phyloP scores from a whole-genome alignment of 2,113 vertebrate species.

The Balaenoptera acutorostrata region DNA sequence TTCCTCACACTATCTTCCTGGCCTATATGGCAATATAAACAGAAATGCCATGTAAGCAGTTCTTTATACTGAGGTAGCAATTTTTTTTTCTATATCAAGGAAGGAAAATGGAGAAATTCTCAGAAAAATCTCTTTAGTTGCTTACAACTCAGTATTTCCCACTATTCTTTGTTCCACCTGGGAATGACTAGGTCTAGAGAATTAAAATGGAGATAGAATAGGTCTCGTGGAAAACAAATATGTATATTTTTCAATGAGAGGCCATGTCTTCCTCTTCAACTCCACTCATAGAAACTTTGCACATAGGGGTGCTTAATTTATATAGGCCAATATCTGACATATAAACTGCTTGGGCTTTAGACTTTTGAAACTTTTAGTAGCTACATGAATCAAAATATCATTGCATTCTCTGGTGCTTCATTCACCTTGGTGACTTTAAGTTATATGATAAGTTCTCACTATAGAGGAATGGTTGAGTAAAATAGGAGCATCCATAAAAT shows the following conservation, averaged over 20 bases:
- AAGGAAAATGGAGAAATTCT: neutral
- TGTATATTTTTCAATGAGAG: neutral
- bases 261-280: neutral
- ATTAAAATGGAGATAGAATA: neutral
- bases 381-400: neutral
- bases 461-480: neutral
- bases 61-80: neutral
- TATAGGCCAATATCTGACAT: neutral
- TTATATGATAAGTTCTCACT: neutral
- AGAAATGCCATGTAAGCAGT: neutral
- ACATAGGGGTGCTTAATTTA: neutral
- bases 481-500: neutral
- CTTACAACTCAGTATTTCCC: neutral
- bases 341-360: neutral
- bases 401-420: neutral
- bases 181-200: neutral
- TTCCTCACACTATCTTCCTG: neutral
- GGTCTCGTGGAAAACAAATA: neutral
- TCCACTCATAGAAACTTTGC: neutral
- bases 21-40: neutral
- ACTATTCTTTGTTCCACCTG: neutral
- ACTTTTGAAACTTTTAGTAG: neutral
- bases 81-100: neutral
- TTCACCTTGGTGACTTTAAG: neutral
- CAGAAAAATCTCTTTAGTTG: neutral